These are phyloP conservation scores for Diarsia brunnea DNA, from an alignment of 2,888 invertebrate species.

Conservation along the genomic window DNA sequence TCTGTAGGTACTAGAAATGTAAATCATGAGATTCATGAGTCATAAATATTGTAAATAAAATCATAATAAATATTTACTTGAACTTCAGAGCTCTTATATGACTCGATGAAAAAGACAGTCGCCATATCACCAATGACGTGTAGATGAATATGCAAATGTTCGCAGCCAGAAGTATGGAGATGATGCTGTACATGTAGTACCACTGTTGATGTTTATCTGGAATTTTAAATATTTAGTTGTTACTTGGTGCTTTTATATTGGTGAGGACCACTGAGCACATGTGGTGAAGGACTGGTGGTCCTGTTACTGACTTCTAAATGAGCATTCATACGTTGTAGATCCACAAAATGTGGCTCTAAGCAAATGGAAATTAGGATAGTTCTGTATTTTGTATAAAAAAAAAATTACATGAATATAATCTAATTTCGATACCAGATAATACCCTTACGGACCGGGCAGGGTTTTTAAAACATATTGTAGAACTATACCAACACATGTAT, in stretches of 20 bases:
- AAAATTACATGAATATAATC: too few relatives aligned
- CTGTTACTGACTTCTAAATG: neutral
- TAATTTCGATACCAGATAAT: too few relatives aligned
- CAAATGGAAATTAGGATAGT: neutral
- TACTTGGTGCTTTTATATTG: neutral
- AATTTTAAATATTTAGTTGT: constrained; percentile 62
- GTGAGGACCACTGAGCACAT: neutral
- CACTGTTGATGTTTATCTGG: constrained; percentile 89
- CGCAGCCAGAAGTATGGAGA: constrained; percentile 88
- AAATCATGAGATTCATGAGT: neutral
- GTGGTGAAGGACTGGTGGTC: neutral
- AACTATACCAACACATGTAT: neutral
- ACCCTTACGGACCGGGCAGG: too few relatives aligned
- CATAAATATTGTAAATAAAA: neutral
- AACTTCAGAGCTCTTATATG: constrained; percentile 88
- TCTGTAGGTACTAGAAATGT: neutral
- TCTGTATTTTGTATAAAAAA: too few relatives aligned
- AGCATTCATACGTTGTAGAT: neutral
- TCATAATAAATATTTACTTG: constrained; percentile 82
- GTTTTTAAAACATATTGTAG: neutral
- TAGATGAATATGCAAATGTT: constrained; percentile 92
- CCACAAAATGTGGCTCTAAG: neutral
- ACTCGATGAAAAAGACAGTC: constrained; percentile 84
- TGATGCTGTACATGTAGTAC: constrained; percentile 93
- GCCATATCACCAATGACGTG: constrained; percentile 90